These are phyloP conservation scores for Agriopis aurantiaria DNA, from an alignment of 2,888 invertebrate genomes.

Conservation along the genomic window DNA sequence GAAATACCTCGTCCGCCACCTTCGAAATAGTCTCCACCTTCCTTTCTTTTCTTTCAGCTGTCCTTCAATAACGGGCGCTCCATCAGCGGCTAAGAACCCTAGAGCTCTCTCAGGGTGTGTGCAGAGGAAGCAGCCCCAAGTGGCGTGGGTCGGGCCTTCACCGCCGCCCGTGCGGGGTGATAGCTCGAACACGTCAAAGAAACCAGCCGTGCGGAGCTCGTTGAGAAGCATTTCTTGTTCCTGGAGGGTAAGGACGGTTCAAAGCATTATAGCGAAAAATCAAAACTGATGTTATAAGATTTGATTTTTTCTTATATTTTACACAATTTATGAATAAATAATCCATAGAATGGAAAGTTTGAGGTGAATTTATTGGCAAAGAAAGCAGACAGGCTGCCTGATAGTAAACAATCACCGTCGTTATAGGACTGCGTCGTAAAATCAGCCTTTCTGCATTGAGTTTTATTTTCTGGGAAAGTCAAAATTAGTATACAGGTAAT, in stretches of 20 bases:
- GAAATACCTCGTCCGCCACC: conserved; percentile 98
- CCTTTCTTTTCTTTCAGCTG: conserved; percentile 71
- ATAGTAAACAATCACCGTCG: no score
- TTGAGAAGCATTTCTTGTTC: conserved; percentile 95
- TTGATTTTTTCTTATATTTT: background rate
- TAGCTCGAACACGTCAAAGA: conserved; percentile 97
- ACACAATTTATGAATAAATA: no score
- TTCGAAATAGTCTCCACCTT: conserved; percentile 95
- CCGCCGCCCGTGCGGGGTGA: conserved; percentile 72
- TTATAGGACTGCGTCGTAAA: no score
- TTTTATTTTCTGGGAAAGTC: no score
- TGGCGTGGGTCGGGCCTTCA: conserved; percentile 58
- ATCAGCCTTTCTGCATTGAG: no score
- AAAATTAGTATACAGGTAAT: no score
- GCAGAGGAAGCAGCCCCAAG: conserved; percentile 97
- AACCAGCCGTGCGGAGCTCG: conserved; percentile 94
- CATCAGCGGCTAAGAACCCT: conserved; percentile 92
- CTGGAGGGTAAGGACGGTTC: conserved; percentile 60
- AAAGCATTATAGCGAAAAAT: background rate
- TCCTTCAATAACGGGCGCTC: conserved; percentile 93
- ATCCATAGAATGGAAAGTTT: no score
- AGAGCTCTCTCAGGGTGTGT: conserved; percentile 96
- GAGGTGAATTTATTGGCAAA: no score
- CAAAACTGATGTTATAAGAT: background rate
- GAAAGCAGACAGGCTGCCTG: no score